Evolutionary conservation across 2,797 vertebrate genomes (phyloP), one percentile per base, ranked within the genome.

Genomic region (Falco peregrinus): DNA sequence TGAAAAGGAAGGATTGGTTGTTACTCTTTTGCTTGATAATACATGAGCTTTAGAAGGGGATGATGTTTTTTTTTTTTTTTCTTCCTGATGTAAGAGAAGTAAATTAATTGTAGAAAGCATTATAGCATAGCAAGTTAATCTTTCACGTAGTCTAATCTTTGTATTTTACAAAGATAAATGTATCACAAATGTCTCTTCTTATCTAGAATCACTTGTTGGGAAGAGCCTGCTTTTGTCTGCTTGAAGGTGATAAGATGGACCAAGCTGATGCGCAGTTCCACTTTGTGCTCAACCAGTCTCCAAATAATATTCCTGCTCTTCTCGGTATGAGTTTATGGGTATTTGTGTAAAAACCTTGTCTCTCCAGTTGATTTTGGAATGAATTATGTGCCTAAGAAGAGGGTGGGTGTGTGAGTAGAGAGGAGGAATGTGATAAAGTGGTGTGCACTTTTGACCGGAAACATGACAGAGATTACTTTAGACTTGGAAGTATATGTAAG

Each of bases 181-280:
- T 76, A 21, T 51, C 5, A 4, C 17, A 35, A 24, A 6, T 59
- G 28, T 57, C 56, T 87, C 60, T 33, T 73, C 50, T 97, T 96
- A 48, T 94, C 86, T 97, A 99, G 99, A 99, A 99, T 98, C 99
- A 99, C 97, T 98, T 99, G 97, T 96, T 99, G 98, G 99, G 99
- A 94, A 98, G 99, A 99, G 99, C 99, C 81, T 99, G 99, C 96
- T 99, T 99, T 98, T 99, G 99, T 96, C 98, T 99, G 47, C 98
- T 99, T 97, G 99, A 99, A 98, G 99, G 99, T 91, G 99, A 99
- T 98, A 99, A 99, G 98, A 99, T 99, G 99, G 99, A 99, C 97
- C 99, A 99, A 92, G 99, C 99, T 17, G 99, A 99, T 81, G 99
- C 99, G 59, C 99, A 99, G 82, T 99, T 99, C 98, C 99, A 99